Conservation (phyloP, 2,888 invertebrate genomes). For the Gymnocheta viridis region DNA sequence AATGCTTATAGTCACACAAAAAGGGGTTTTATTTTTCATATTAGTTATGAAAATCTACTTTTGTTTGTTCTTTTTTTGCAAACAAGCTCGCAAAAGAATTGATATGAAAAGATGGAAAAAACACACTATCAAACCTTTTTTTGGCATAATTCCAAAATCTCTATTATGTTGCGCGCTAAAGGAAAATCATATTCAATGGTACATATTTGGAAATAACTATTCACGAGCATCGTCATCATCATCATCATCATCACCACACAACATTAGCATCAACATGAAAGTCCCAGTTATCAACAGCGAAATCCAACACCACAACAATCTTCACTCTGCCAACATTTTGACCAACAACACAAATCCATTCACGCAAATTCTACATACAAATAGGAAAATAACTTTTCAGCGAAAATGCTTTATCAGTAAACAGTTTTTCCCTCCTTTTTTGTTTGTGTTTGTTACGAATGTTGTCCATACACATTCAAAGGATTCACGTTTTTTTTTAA, state of each 20-base stretch:
- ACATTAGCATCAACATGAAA: conserved; percentile 5
- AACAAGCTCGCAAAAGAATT: neutral
- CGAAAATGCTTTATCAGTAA: conserved; percentile 44
- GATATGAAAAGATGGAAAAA: neutral
- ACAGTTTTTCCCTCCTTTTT: conserved; percentile 16
- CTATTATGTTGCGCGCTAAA: conserved; percentile 48
- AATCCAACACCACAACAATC: conserved; percentile 18
- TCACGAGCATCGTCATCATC: conserved; percentile 6
- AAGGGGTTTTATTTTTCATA: neutral
- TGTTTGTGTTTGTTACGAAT: conserved; percentile 1
- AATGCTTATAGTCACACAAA: neutral
- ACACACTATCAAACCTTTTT: neutral
- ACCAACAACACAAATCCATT: neutral
- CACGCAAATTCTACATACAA: neutral
- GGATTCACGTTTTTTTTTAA: neutral
- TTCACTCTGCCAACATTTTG: neutral
- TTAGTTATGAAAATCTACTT: conserved; percentile 33
- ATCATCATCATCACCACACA: conserved; percentile 1
- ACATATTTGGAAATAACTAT: conserved; percentile 23
- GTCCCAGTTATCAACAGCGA: conserved; percentile 27
- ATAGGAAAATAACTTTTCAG: conserved; percentile 42
- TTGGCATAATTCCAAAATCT: conserved; percentile 57
- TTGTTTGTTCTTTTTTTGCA: neutral
- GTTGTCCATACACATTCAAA: neutral
- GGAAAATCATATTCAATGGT: conserved; percentile 31